Conservation (phyloP, 2,797 vertebrate species). For the Aselliscus stoliczkanus region DNA sequence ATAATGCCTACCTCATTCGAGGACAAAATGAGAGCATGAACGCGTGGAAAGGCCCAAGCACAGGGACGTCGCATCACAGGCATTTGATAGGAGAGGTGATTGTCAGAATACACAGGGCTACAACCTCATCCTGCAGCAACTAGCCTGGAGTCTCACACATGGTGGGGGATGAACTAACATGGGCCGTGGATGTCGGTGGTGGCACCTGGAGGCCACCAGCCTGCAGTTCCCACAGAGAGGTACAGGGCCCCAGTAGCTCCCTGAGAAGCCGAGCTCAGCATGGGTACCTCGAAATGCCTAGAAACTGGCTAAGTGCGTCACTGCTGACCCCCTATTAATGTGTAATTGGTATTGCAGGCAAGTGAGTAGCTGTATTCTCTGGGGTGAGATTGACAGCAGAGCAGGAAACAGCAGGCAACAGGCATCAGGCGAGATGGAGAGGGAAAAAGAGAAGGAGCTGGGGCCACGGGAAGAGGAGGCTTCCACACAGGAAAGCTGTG, state of each 20-base stretch:
- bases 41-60: fast-evolving
- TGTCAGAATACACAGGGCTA: not conserved
- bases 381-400: not conserved
- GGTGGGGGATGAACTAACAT: fast-evolving
- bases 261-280: not conserved
- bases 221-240: not conserved
- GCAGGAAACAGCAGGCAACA: not conserved
- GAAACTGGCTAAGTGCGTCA: not conserved
- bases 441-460: not conserved
- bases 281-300: not conserved
- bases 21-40: not conserved
- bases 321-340: not conserved
- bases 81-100: too few species aligned
- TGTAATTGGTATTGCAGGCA: not conserved
- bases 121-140: fast-evolving
- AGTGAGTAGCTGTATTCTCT: not conserved
- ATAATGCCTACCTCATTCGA: fast-evolving
- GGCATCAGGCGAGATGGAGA: not conserved
- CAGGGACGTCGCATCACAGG: fast-evolving
- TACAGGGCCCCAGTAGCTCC: not conserved
- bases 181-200: not conserved
- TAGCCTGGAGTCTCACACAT: not conserved
- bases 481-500: not conserved
- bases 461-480: not conserved
- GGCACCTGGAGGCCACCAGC: not conserved